Evolutionary conservation across 2,113 vertebrate genomes (phyloP), one percentile per base, ranked within the genome.

Genomic region (Dendropsophus ebraccatus): DNA sequence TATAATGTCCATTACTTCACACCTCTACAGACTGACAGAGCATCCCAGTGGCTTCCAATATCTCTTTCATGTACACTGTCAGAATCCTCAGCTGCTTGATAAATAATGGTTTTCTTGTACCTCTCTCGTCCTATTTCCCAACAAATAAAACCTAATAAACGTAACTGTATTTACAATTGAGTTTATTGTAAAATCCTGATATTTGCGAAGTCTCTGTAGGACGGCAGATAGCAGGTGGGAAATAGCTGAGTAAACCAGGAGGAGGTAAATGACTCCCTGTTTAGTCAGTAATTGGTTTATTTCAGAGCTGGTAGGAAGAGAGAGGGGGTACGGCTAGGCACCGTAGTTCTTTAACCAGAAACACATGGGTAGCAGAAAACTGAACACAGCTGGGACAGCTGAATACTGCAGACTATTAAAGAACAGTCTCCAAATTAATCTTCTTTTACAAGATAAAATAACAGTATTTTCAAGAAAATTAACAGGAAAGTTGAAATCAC

Each of bases 241-340:
- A 95, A 94, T 92, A 92, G 88, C 89, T 91, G 87, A 90, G 91
- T 92, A 92, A 91, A 90, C 90, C 91, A 90, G 90, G 89, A 88
- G 92, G 87, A 89, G 90, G 87, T 88, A 90, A 91, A 91, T 88
- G 91, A 89, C 91, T 91, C 88, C 89, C 91, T 93, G 89, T 92
- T 92, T 89, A 88, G 89, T 92, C 90, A 93, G 89, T 94, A 94
- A 94, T 94, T 95, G 93, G 93, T 93, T 95, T 90, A 92, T 91
- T 88, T 90, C 91, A 89, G 90, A 92, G 90, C 87, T 88, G 87
- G 91, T 93, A 90, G 91, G 65, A 93, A 92, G 90, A 90, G 88
- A 89, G 88, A 89, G 88, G 88, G 90, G 89, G 89, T 82, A 89
- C 88, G 90, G 65, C 91, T 87, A 91, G 88, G 89, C 88, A 87